Base-by-base conservation (phyloP, 2,113 vertebrate species). In the Sminthopsis crassicaudata region DNA sequence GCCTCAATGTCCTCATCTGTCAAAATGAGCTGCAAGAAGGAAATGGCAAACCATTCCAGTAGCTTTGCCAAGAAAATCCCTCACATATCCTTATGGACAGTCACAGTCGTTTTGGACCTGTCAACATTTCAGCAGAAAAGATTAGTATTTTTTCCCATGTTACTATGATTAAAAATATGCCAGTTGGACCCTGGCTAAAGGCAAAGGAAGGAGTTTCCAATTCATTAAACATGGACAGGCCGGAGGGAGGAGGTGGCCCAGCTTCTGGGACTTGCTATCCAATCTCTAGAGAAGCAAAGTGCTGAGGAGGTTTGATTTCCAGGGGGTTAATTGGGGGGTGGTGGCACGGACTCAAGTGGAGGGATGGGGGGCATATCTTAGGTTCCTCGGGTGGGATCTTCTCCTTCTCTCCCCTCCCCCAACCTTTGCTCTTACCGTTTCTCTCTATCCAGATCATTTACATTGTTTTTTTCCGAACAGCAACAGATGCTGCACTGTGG, bases 361-460 rank as follows among this genome's bases (percentile, higher is more conserved):
- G 0, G 24, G 46, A 27, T 51, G 50, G 50, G 53, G 10, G 19
- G 23, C 0, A 19, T 36, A 22, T 14, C 54, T 30, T 46, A 51
- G 10, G 27, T 8, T 26, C n/a, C 46, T 5, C 30, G 1, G 50
- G 0, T 30, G 19, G 54, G 54, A 4, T 48, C 48, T 48, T 48
- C 48, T 48, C 12, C 53, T 25, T 30, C 27, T 52, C 24, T 23
- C 2, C n/a, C 16, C 7, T 52, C 48, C 14, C 3, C 51, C 2
- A 51, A 9, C 50, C 10, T 51, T 51, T 51, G 50, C 27, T 12
- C 94, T 98, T 91, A 99, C 99, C 99, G 99, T 98, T 99, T 98
- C 95, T 98, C 99, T 97, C 99, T 99, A 98, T 99, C 99, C 94
- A 98, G 98, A 60, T 98, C 98, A 97, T 99, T 99, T 95, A 99